Percentiles rank a stretch among this genome's conserved stretches.
phyloP scores from a whole-genome alignment of 2,113 vertebrate species.

The Xenopus laevis region DNA sequence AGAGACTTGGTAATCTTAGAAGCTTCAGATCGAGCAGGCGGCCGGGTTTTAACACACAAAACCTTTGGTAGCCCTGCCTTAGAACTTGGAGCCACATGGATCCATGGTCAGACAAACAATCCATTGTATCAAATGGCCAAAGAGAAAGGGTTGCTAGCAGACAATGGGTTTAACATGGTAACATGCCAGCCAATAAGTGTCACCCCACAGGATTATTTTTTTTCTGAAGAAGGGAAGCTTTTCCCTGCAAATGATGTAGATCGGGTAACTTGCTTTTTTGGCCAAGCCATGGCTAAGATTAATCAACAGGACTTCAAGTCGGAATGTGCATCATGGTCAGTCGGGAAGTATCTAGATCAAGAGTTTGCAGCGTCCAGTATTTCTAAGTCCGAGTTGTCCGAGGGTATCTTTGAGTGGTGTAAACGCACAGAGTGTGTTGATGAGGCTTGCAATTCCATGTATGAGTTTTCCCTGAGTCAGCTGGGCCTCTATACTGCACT shows the following conservation, averaged over 20 bases:
- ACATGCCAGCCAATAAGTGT: conserved; percentile 43
- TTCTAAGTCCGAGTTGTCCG: conserved; percentile 12
- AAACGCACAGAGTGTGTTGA: conserved; percentile 55
- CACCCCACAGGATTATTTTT: conserved; percentile 50
- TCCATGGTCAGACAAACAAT: conserved; percentile 54
- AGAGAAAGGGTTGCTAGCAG: conserved; percentile 48
- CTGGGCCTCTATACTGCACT: conserved; percentile 46
- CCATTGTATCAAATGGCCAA: conserved; percentile 52
- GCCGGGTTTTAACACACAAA: conserved; percentile 49
- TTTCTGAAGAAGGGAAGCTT: conserved; percentile 47
- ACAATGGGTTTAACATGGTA: conserved; percentile 9
- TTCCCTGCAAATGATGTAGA: conserved; percentile 42
- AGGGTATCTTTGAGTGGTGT: conserved; percentile 56
- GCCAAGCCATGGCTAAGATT: conserved; percentile 46
- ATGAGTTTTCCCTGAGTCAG: conserved; percentile 53
- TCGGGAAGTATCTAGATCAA: conserved; percentile 53
- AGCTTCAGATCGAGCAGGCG: conserved; percentile 50
- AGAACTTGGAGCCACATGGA: conserved; percentile 57
- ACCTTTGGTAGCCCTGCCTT: conserved; percentile 51
- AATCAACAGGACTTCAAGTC: conserved; percentile 35
- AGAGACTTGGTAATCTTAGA: conserved; percentile 49
- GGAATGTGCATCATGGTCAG: conserved; percentile 32
- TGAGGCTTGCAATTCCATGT: conserved; percentile 54
- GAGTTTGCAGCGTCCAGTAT: conserved; percentile 38
- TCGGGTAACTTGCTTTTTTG: conserved; percentile 47